Evolutionary conservation across 2,113 vertebrate species (phyloP).

Genomic region (Tachysurus fulvidraco): DNA sequence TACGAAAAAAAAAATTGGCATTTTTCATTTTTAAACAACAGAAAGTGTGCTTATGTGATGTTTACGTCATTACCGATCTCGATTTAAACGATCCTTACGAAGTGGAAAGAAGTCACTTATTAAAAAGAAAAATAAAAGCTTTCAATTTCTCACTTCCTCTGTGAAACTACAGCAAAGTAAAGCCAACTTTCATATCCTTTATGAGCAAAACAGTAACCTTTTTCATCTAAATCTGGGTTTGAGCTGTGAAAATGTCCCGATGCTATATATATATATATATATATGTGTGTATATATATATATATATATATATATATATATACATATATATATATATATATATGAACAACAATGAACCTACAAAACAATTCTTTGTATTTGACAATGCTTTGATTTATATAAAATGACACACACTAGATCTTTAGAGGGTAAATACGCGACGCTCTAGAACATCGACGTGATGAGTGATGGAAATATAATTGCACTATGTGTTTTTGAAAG

Average conservation of each 20-base stretch:
- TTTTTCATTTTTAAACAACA: conserved; percentile 8
- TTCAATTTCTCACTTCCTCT: conserved; percentile 31
- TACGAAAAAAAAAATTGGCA: not conserved
- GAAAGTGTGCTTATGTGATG: conserved; percentile 25
- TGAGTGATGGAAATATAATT: conserved; percentile 48
- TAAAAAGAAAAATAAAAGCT: not conserved
- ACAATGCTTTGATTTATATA: not conserved
- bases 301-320: not conserved
- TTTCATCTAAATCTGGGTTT: not conserved
- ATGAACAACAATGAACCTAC: not conserved
- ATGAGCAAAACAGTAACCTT: not conserved
- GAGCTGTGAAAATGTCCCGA: not conserved
- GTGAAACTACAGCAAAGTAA: conserved; percentile 23
- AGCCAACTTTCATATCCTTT: conserved; percentile 1
- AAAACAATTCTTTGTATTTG: not conserved
- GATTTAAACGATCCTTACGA: not conserved
- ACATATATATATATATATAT: not conserved
- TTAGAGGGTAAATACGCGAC: conserved; percentile 3
- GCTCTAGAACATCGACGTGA: conserved; percentile 22
- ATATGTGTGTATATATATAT: not conserved
- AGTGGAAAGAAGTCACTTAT: conserved; percentile 17
- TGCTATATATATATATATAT: not conserved
- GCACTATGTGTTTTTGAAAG: conserved; percentile 53
- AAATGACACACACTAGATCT: not conserved
- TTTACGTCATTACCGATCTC: not conserved